Conservation (phyloP, 2,113 vertebrate genomes). For the Oenanthe oenanthe region DNA sequence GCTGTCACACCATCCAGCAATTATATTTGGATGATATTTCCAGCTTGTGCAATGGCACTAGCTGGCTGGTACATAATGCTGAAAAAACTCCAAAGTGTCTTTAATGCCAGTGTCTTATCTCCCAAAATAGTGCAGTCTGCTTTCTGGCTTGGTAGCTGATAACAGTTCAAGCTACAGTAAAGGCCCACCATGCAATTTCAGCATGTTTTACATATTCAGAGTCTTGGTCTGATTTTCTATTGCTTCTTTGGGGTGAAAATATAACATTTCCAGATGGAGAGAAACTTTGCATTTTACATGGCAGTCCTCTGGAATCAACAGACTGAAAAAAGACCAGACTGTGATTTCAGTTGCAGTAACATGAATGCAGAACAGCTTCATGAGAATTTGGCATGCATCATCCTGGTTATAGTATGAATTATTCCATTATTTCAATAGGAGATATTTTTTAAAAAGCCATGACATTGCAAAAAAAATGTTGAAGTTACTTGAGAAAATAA, state of each 20-base stretch:
- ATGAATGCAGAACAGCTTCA: neutral
- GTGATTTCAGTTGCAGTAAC: neutral
- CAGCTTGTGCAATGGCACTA: neutral
- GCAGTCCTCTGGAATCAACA: neutral
- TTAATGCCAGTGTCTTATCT: neutral
- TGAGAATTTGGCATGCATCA: neutral
- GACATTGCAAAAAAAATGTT: neutral
- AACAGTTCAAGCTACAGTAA: neutral
- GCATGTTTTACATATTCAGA: neutral
- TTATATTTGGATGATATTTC: neutral
- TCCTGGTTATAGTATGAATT: neutral
- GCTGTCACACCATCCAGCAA: conserved; percentile 26
- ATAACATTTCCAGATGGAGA: neutral
- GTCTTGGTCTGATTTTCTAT: neutral
- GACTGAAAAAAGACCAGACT: neutral
- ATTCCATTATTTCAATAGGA: neutral
- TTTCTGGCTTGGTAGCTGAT: neutral
- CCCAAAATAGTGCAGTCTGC: neutral
- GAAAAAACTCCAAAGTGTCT: neutral
- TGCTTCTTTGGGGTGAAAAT: neutral
- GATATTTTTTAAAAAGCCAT: neutral
- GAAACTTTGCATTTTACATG: neutral
- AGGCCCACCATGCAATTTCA: neutral
- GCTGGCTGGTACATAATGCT: neutral
- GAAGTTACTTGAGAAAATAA: neutral